Percentiles rank a stretch among this genome's conserved stretches.
Evolutionary conservation across 2,888 invertebrate genomes (phyloP).

Genomic region (Tillus elongatus): DNA sequence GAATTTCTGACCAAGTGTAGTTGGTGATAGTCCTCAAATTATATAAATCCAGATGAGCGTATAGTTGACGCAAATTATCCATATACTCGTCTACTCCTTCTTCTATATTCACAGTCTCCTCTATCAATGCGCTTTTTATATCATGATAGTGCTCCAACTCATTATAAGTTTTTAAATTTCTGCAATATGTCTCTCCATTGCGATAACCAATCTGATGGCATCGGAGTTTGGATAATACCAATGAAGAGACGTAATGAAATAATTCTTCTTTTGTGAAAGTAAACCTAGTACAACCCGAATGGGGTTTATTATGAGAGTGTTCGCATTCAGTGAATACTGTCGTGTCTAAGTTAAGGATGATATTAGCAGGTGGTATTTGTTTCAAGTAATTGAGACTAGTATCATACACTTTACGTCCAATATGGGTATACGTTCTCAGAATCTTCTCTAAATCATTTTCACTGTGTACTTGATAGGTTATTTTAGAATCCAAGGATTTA

Average conservation of each 20-base stretch:
- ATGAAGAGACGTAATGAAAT: not conserved
- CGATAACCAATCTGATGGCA: too few relatives aligned
- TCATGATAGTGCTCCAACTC: too few relatives aligned
- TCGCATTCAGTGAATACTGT: not conserved
- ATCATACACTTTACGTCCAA: not conserved
- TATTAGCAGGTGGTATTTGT: not conserved
- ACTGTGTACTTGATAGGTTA: slow-evolving; percentile 1
- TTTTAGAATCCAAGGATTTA: too few relatives aligned
- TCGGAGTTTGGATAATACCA: not conserved
- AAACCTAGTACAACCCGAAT: not conserved
- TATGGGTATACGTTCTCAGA: not conserved
- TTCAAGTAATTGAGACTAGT: not conserved
- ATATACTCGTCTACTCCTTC: too few relatives aligned
- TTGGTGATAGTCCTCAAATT: too few relatives aligned
- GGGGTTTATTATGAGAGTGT: not conserved
- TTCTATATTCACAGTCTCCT: too few relatives aligned
- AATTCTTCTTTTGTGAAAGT: not conserved
- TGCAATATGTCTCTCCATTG: too few relatives aligned
- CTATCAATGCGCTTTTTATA: too few relatives aligned
- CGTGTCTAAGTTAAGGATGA: not conserved
- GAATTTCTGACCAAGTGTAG: slow-evolving; percentile 26
- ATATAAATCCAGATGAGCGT: too few relatives aligned
- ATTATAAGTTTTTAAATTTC: too few relatives aligned
- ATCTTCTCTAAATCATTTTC: not conserved
- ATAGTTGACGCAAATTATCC: too few relatives aligned